Evolutionary conservation across 1,140 invertebrate genomes (phyloP).

Genomic region (Drosophila insularis): DNA sequence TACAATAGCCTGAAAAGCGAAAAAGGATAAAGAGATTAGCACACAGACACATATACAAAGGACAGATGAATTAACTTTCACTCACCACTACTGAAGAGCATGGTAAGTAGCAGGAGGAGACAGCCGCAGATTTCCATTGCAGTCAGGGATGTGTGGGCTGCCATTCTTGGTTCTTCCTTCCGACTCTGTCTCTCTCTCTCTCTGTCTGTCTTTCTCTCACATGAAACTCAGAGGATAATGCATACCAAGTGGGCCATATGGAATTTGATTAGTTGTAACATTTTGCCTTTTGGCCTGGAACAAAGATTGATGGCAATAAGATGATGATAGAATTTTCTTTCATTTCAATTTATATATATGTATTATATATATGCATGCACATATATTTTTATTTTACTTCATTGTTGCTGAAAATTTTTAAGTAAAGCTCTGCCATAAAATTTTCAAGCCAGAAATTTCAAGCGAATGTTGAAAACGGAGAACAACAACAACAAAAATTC

Average conservation of each 20-base stretch:
- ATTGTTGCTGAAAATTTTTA: background rate
- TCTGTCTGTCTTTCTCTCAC: conserved; percentile 19
- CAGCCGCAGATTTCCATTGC: conserved; percentile 62
- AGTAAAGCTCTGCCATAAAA: conserved; percentile 47
- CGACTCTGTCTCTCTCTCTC: conserved; percentile 11
- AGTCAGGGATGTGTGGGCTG: conserved; percentile 23
- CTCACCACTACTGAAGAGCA: conserved; percentile 66
- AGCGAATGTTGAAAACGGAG: conserved; percentile 20
- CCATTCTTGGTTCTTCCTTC: conserved; percentile 37
- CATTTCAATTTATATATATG: background rate
- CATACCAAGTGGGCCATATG: conserved; percentile 38
- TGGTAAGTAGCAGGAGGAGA: conserved; percentile 54
- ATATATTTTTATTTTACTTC: background rate
- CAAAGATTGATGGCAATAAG: conserved; percentile 32
- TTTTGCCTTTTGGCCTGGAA: conserved; percentile 34
- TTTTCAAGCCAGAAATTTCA: conserved; percentile 42
- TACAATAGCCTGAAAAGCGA: conserved; percentile 84
- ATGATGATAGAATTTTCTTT: conserved; percentile 30
- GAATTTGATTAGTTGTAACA: conserved; percentile 39
- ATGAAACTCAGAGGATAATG: conserved; percentile 39
- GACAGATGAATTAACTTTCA: background rate
- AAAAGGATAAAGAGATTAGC: background rate
- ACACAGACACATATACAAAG: background rate
- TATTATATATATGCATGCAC: too few relatives aligned
- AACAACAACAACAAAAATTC: conserved; percentile 12